Evolutionary conservation across 2,113 vertebrate genomes (phyloP), one percentile per base, ranked within the genome.

Genomic region (Channa argus): DNA sequence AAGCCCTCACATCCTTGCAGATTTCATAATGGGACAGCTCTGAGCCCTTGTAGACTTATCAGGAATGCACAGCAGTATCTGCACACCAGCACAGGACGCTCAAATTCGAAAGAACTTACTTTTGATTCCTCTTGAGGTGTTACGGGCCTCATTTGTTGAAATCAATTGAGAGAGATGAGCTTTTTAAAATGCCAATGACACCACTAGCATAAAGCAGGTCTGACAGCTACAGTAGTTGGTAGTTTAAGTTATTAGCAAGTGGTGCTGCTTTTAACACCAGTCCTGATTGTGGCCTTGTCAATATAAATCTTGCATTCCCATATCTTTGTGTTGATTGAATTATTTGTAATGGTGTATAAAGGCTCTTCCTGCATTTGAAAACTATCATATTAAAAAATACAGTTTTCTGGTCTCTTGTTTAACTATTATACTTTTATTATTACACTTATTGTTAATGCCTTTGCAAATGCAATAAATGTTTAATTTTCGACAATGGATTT

Each of bases 61-160:
- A 79, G 64, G 67, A 63, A 76, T 81, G 55, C 63, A 77, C n/a
- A 38, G 34, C 33, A 3, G 41, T 63, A 63, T 76, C 56, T 73
- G 14, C 5, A 39, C 37, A 51, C 6, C 43, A 43, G 46, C 8
- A 0, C 60, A 34, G 51, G 38, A 3, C 13, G 5, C 52, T 53
- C 46, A n/a, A 41, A 51, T n/a, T 65, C 34, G 6, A 50, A 68
- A 64, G 0, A 70, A 64, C 33, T 34, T 61, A 58, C 53, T 78
- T 64, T 54, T 63, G 45, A 78, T 80, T 33, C 52, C 5, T 39
- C 7, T 44, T 43, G 37, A 61, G 11, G 36, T 54, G 58, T 41
- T 45, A 53, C 7, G 43, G 3, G 41, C 37, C 63, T 71, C 8
- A 67, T 51, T 71, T 75, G 63, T 74, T 47, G 8, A 75, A 66